Base-by-base conservation (phyloP, 2,113 vertebrate genomes). In the Oncorhynchus mykiss region DNA sequence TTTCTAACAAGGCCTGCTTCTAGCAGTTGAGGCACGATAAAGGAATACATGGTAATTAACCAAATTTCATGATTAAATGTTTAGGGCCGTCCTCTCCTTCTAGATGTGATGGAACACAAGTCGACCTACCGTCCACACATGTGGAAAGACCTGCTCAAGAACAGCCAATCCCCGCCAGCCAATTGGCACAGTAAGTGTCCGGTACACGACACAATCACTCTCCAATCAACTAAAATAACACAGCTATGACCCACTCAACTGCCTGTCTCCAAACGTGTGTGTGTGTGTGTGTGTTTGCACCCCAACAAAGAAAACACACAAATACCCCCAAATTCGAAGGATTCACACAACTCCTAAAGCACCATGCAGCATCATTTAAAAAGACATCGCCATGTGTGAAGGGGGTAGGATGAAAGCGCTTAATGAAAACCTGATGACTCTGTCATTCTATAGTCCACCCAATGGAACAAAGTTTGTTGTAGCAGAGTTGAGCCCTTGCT, bases 171-270 rank as follows among this genome's bases (percentile, higher is more conserved):
- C 45, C 74, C 69, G 11, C 27, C 72, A 75, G 75, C 67, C 72
- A 74, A 73, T 66, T 77, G 81, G 71, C 54, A 45, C 9, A 78
- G n/a, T 13, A 20, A 71, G 31, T 65, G 64, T 66, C 65, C 75
- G n/a, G 39, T 62, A 77, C 64, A 51, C n/a, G 14, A n/a, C 62
- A 73, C 72, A 78, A 77, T 82, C 68, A 67, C 70, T 25, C 45
- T 72, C 68, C 76, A 83, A 81, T 86, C 75, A 85, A 25, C 65
- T 80, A 75, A 39, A 77, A 82, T 69, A 85, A 75, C 70, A 20
- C 24, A 48, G 48, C 14, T 59, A 75, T 31, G 18, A 54, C 7
- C 48, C n/a, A 13, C 7, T 62, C 20, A 22, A 9, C n/a, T 62
- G n/a, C n/a, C 20, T 22, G 59, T 62, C 6, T 62, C 20, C 25